These are phyloP conservation scores for Babyrousa celebensis DNA, from an alignment of 2,797 vertebrate species.

Conservation along the genomic window DNA sequence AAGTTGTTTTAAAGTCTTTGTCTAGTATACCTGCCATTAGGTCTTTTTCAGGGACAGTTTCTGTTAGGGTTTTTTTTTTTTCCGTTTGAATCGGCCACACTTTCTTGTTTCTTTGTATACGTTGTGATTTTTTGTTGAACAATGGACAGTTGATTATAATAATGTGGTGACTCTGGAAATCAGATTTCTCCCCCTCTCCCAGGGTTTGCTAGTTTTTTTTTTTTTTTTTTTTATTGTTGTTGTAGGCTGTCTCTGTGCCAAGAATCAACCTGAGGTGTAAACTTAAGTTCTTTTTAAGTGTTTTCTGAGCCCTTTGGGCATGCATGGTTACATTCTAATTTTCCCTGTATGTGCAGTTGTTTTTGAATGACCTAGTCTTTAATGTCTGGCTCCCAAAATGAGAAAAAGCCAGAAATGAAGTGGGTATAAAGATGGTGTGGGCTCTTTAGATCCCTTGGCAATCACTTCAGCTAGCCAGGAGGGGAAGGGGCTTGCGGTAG, in stretches of 20 bases:
- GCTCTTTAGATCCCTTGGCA: not conserved
- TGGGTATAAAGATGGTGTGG: not conserved
- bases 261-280: not conserved
- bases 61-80: not conserved
- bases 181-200: not conserved
- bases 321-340: not conserved
- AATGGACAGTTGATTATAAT: not conserved
- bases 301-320: not conserved
- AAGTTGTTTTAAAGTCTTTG: not conserved
- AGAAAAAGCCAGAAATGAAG: not conserved
- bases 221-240: not conserved
- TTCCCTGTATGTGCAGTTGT: not conserved
- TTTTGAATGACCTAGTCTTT: not conserved
- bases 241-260: not conserved
- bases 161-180: not conserved
- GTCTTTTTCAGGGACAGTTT: not conserved
- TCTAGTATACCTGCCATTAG: not conserved
- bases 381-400: not conserved
- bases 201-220: not conserved
- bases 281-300: not conserved
- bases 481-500: not conserved
- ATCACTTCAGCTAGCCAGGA: not conserved
- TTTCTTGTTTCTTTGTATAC: not conserved
- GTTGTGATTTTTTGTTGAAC: not conserved
- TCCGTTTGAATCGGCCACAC: not conserved